Evolutionary conservation across 2,888 invertebrate species (phyloP), one percentile per base, ranked within the genome.

Genomic region (Mimas tiliae): DNA sequence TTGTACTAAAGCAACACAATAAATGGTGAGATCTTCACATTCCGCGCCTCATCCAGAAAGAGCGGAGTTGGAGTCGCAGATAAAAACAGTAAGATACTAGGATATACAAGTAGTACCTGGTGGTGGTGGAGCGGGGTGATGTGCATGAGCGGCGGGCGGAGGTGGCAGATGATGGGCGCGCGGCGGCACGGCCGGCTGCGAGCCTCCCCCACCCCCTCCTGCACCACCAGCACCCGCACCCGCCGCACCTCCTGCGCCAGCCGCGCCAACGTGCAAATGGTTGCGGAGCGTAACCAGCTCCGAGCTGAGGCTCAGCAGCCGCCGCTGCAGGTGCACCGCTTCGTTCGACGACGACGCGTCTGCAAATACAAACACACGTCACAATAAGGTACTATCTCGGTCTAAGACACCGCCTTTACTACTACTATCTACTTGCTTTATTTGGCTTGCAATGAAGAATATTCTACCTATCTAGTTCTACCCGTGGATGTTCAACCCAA

Each of bases 261-360:
- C 84, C 69, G 82, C 85, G 69, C 87, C 96, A 81, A 97, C 97
- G 94, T 98, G 97, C 84, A 98, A 95, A 75, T 97, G 96, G 94
- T 98, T 98, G 79, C 98, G 95, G 86, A 98, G 95, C 77, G 98
- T 98, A 86, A 98, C 97, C 94, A 98, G 94, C 94, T 98, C 98
- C 76, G 98, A 97, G 94, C 97, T 97, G 75, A 98, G 95, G 89
- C 97, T 98, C 85, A 97, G 96, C 84, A 98, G 95, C 77, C 98
- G 96, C 89, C 98, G 98, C 94, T 98, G 98, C 84, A 98, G 94
- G 89, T 98, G 98, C 81, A 98, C 98, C 77, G 98, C 98, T 95
- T 98, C 98, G 95, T 98, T 98, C 80, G 98, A 98, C 72, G 98
- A 98, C 80, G 98, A 97, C 80, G 98, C 98, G 97, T 98, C 98